Evolutionary conservation across 2,797 vertebrate species (phyloP).

Genomic region (Erethizon dorsatum): DNA sequence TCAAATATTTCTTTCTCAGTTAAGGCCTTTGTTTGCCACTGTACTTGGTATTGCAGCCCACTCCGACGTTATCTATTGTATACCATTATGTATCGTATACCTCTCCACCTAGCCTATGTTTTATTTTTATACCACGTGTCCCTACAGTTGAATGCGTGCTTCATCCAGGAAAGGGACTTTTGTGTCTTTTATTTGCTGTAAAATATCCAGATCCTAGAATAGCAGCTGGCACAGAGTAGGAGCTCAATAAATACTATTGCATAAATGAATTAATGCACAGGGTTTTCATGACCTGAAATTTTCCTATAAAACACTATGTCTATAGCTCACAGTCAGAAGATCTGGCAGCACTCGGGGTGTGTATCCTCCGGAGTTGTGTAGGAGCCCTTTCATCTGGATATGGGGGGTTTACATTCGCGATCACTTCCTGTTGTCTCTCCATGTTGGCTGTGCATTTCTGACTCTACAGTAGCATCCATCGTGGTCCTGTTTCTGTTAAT

Average conservation of each 20-base stretch:
- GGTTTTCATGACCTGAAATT: background rate
- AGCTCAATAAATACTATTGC: background rate
- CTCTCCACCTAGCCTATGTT: background rate
- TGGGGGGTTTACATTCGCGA: background rate
- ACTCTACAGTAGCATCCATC: background rate
- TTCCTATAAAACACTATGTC: background rate
- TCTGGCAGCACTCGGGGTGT: no score
- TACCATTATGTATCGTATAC: background rate
- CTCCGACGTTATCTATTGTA: background rate
- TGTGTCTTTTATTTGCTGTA: background rate
- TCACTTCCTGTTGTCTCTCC: background rate
- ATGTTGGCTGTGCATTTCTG: background rate
- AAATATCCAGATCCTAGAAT: background rate
- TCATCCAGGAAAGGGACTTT: background rate
- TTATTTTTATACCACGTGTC: background rate
- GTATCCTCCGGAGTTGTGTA: background rate
- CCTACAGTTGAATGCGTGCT: background rate
- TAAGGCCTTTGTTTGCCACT: background rate
- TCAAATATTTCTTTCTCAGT: background rate
- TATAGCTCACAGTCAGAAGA: background rate
- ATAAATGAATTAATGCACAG: background rate
- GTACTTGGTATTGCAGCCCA: background rate
- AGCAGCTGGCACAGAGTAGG: background rate
- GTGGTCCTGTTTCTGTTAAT: background rate
- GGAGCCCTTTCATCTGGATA: background rate